Evolutionary conservation across 2,113 vertebrate genomes (phyloP).

Genomic region (Eulacestoma nigropectus): DNA sequence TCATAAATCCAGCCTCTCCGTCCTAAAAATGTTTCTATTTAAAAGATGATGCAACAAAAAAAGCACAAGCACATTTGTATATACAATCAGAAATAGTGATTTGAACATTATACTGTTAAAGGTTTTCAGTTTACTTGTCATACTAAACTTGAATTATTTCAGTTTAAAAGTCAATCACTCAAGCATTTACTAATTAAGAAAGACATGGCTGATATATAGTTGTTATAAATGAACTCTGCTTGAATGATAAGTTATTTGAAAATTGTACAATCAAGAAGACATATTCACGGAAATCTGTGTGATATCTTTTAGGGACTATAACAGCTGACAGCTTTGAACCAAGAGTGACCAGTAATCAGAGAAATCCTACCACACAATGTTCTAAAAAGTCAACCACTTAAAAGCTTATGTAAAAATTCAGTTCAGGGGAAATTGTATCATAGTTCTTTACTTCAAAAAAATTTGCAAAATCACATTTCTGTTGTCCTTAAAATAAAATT

Average conservation of each 20-base stretch:
- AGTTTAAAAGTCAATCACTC: neutral
- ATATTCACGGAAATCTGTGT: neutral
- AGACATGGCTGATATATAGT: neutral
- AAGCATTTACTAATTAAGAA: neutral
- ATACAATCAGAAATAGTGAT: neutral
- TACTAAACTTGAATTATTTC: neutral
- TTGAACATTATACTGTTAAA: neutral
- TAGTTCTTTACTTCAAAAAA: neutral
- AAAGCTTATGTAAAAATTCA: neutral
- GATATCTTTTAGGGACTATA: neutral
- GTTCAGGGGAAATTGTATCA: neutral
- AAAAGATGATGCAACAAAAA: neutral
- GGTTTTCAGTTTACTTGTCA: neutral
- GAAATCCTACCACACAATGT: neutral
- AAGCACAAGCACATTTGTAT: neutral
- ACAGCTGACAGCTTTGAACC: neutral
- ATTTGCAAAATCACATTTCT: neutral
- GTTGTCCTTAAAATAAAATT: constrained; percentile 9
- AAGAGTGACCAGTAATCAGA: neutral
- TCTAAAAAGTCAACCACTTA: neutral
- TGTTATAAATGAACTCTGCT: neutral
- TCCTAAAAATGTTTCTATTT: neutral
- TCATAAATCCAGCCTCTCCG: neutral
- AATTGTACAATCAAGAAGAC: neutral
- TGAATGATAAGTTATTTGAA: neutral